A percentile compares a stretch with the other conserved stretches of the same genome.
Conservation (phyloP, 1,140 invertebrate genomes). For the Heliconius himera region DNA sequence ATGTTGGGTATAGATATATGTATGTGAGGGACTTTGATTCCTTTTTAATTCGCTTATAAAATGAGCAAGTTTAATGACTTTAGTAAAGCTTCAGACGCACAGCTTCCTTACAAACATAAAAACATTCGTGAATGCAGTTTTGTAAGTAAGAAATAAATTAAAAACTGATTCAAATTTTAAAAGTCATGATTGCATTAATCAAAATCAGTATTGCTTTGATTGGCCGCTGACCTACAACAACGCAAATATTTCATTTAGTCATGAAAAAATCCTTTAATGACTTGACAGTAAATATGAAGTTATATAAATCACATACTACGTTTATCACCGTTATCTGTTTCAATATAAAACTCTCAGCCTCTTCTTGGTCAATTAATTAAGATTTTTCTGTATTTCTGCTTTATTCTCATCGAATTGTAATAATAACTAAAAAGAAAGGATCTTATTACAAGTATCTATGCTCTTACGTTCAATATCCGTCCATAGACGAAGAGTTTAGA, state of each 20-base stretch:
- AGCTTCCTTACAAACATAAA: neutral
- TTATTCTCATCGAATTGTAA: too few relatives aligned
- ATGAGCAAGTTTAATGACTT: neutral
- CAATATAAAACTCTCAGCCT: neutral
- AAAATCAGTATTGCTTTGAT: constrained; percentile 23
- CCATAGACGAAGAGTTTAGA: too few relatives aligned
- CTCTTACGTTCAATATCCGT: too few relatives aligned
- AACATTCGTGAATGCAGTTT: neutral
- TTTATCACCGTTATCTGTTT: neutral
- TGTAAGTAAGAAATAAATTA: neutral
- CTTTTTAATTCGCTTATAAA: too few relatives aligned
- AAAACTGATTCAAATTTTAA: constrained; percentile 17
- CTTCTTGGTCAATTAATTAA: neutral
- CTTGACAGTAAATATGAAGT: neutral
- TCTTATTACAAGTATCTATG: too few relatives aligned
- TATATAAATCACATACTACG: neutral
- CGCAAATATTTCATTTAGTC: constrained; percentile 9
- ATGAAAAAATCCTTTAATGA: constrained; percentile 10
- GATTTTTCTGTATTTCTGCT: too few relatives aligned
- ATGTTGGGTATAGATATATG: too few relatives aligned
- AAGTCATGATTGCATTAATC: constrained; percentile 22
- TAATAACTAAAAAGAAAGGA: too few relatives aligned
- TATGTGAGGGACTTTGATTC: too few relatives aligned
- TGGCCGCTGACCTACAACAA: constrained; percentile 27
- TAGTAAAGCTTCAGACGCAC: neutral